These are phyloP conservation scores for Neocloeon triangulifer DNA, from an alignment of 1,140 invertebrate species.

Conservation along the genomic window DNA sequence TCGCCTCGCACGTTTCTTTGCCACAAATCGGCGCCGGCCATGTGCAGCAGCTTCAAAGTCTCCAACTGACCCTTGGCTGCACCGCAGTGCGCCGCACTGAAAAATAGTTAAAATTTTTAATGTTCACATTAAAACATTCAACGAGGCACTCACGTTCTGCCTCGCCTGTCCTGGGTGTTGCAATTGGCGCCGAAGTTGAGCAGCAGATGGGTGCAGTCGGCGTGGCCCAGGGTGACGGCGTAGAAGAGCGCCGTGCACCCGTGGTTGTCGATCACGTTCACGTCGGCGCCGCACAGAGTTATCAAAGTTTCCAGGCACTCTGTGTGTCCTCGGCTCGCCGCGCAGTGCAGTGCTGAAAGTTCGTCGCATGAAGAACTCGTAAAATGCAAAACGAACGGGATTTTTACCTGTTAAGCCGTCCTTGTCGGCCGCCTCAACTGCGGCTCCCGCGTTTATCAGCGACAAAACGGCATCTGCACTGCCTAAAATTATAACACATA, in stretches of 20 bases:
- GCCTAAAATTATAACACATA: too few species aligned
- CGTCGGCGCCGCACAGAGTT: conserved; percentile 64
- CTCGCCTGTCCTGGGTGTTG: conserved; percentile 78
- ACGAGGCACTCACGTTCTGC: conserved; percentile 69
- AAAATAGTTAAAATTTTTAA: conserved; percentile 6
- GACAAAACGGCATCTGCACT: conserved; percentile 73
- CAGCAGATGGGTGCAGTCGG: conserved; percentile 74
- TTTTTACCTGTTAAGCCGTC: conserved; percentile 24
- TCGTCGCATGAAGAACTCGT: not conserved
- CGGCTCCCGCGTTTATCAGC: conserved; percentile 62
- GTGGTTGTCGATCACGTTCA: conserved; percentile 67
- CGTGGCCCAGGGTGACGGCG: conserved; percentile 83
- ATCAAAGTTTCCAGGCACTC: conserved; percentile 79
- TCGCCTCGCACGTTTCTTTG: conserved; percentile 77
- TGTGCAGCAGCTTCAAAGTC: conserved; percentile 49
- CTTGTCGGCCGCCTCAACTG: conserved; percentile 55
- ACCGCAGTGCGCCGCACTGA: conserved; percentile 58
- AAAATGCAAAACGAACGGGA: not conserved
- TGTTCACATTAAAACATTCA: too few species aligned
- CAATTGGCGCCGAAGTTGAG: conserved; percentile 72
- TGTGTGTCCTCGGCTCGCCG: conserved; percentile 80
- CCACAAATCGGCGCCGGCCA: conserved; percentile 64
- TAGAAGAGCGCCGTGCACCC: conserved; percentile 93
- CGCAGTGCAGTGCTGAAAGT: conserved; percentile 69
- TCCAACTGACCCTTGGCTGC: conserved; percentile 88